A percentile compares a stretch with the other conserved stretches of the same genome.
Conservation (phyloP, 2,113 vertebrate genomes). For the Anthoscopus minutus region DNA sequence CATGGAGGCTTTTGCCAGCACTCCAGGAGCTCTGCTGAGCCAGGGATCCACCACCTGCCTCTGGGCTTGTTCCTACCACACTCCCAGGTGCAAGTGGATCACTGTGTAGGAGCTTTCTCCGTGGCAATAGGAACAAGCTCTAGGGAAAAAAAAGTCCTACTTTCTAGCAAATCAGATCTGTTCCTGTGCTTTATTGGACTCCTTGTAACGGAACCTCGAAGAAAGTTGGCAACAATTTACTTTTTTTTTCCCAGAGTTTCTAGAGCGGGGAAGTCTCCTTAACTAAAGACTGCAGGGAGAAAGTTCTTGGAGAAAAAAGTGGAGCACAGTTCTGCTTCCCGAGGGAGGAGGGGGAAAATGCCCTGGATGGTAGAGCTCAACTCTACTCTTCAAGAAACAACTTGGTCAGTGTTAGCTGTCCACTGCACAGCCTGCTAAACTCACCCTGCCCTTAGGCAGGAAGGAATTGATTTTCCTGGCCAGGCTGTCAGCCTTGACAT, state of each 20-base stretch:
- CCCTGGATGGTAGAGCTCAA: background rate
- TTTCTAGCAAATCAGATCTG: constrained; percentile 22
- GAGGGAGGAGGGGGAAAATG: background rate
- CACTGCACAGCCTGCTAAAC: background rate
- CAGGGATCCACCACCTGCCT: background rate
- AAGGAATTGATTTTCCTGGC: background rate
- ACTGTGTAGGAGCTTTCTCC: background rate
- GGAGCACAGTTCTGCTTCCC: background rate
- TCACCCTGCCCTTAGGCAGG: background rate
- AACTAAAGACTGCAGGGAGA: background rate
- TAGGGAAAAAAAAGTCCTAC: background rate
- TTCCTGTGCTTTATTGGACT: background rate
- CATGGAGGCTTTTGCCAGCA: background rate
- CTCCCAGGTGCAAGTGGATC: background rate
- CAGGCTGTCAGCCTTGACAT: background rate
- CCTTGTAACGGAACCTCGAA: background rate
- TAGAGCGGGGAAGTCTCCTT: background rate
- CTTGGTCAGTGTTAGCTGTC: background rate
- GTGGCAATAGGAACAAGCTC: background rate
- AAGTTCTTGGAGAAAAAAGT: background rate
- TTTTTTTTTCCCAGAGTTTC: background rate
- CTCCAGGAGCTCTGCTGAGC: background rate
- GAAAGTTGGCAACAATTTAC: constrained; percentile 3
- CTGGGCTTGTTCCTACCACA: background rate
- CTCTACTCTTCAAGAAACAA: background rate